phyloP scores from a whole-genome alignment of 2,113 vertebrate species.

The Aix galericulata region DNA sequence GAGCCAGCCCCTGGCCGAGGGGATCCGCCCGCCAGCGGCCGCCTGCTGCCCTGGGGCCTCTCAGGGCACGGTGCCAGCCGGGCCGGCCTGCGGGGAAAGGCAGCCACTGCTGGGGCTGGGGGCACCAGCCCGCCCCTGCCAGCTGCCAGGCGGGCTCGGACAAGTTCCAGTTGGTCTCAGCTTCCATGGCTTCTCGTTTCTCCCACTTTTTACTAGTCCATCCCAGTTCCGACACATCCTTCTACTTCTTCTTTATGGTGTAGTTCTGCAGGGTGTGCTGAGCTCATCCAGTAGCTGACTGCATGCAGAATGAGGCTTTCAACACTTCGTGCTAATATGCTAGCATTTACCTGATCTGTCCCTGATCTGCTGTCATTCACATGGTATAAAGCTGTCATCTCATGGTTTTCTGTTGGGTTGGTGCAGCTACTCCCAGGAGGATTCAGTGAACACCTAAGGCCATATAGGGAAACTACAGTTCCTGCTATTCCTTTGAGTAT shows the following conservation, averaged over 20 bases:
- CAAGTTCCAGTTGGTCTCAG: too few species aligned
- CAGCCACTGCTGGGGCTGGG: neutral
- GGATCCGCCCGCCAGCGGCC: neutral
- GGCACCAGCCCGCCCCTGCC: accelerated
- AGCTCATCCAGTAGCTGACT: neutral
- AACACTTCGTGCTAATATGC: neutral
- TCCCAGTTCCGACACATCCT: neutral
- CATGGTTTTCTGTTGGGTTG: neutral
- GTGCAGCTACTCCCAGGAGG: accelerated
- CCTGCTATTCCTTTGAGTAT: neutral
- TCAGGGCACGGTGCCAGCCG: too few species aligned
- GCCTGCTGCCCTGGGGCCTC: too few species aligned
- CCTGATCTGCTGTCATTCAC: neutral
- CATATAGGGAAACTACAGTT: neutral
- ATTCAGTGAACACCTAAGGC: neutral
- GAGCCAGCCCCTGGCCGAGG: neutral
- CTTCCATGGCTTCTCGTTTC: neutral
- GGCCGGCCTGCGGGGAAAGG: too few species aligned
- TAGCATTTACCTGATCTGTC: neutral
- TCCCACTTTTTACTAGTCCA: neutral
- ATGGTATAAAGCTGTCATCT: neutral
- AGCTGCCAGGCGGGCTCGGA: neutral
- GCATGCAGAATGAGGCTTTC: neutral
- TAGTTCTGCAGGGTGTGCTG: neutral
- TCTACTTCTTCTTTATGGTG: too few species aligned